phyloP scores from a whole-genome alignment of 92 coral and sea anemone species.

The Palythoa caribaeorum region DNA sequence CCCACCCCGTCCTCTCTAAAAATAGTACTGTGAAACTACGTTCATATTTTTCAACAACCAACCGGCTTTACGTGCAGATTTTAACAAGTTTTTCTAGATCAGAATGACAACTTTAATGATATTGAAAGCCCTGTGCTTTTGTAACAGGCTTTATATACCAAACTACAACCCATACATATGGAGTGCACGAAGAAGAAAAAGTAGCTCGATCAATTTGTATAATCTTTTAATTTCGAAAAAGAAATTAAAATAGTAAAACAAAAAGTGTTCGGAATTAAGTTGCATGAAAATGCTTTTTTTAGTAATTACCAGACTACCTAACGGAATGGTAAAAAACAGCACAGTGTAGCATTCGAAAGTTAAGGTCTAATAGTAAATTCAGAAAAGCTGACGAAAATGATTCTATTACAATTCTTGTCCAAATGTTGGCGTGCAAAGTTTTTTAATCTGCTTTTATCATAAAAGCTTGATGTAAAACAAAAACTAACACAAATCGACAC shows the following conservation, averaged over 20 bases:
- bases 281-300: too few relatives aligned
- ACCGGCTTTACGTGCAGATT: neutral
- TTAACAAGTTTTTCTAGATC: neutral
- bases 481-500: too few relatives aligned
- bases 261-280: neutral
- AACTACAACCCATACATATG: neutral
- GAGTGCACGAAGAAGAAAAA: neutral
- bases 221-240: neutral
- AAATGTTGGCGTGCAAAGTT: too few relatives aligned
- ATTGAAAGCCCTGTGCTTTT: neutral
- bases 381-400: too few relatives aligned
- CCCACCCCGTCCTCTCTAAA: neutral
- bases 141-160: neutral
- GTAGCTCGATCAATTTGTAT: neutral
- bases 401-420: too few relatives aligned
- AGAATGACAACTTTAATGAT: neutral
- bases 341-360: too few relatives aligned
- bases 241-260: neutral
- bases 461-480: too few relatives aligned
- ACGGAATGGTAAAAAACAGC: too few relatives aligned
- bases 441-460: too few relatives aligned
- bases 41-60: too few relatives aligned
- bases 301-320: too few relatives aligned
- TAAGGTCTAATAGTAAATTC: too few relatives aligned
- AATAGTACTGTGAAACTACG: neutral